Base-by-base conservation (phyloP, 2,888 invertebrate species). In the Lochmaea capreae region DNA sequence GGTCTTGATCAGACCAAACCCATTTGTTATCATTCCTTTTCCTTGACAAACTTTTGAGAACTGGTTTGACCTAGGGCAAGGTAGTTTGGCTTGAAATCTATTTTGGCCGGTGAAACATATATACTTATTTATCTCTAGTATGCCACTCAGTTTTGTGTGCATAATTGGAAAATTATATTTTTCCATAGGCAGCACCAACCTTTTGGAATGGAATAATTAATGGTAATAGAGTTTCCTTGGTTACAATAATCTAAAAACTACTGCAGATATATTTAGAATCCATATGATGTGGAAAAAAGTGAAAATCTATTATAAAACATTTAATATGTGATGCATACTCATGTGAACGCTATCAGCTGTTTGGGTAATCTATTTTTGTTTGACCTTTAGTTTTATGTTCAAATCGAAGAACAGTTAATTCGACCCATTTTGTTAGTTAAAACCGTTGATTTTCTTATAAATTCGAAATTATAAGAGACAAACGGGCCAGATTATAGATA, bases 331-430 rank as follows among this genome's bases (percentile, higher is more conserved):
- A 62, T 69, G 69, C 69, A 62, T 52, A 69, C 62, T 62, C 62
- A 54, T 69, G 62, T 69, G 62, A 69, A 62, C 49, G 46, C 62
- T 39, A 63, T 70, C 70, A 70, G 70, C 70, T 70, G 69, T 69
- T 69, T 68, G 61, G 70, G 70, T 63, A 70, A 63, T 69, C 70
- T 70, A 70, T 70, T 70, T 70, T 63, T 70, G 57, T 63, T 57
- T 43, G 70, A 70, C 63, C 70, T 63, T 70, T 70, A 52, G 63
- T 63, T 70, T 70, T 54, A 42, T 63, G 49, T 63, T 57, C 10
- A 52, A 46, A 54, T 65, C 14, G 26, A 14, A 11, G 14, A 11
- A n/a, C 14, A 65, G 26, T 65, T 54, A 46, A 52, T 46, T 46
- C 18, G 10, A 14, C 49, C 49, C 12, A 49, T 54, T 39, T n/a